Base-by-base conservation (phyloP, 2,797 vertebrate species). In the Rhinophrynus dorsalis region DNA sequence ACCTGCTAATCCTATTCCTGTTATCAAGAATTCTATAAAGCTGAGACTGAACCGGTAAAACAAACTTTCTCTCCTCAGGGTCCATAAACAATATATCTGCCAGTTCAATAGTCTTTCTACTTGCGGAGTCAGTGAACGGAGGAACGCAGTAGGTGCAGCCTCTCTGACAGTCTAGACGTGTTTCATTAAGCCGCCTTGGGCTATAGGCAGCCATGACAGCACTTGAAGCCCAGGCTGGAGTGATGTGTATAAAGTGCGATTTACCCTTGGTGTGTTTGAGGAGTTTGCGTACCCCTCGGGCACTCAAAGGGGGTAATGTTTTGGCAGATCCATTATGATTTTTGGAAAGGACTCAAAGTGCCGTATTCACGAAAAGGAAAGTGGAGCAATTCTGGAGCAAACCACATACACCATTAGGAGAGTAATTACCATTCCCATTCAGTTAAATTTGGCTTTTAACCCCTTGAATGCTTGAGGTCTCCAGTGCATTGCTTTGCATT, bases 1-100 rank as follows among this genome's bases (percentile, higher is more conserved):
- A 74, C 89, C 90, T 62, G 80, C 84, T 79, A 90, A 89, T 81
- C 90, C 91, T 81, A 89, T 92, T 82, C 78, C 86, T 47, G 88
- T 89, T 83, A 88, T 91, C 82, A 95, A 92, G 88, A 92, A 88
- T 81, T 89, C 90, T 79, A 92, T 94, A 88, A 93, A 94, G 88
- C 89, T 95, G 83, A 91, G 89, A 79, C 86, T 92, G 79, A 89
- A 92, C 85, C 92, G 92, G 88, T 96, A 92, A 88, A 89, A 86
- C 75, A 68, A 76, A 86, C 86, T 86, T n/a, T n/a, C n/a, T 33
- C 56, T 33, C 70, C 90, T 89, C 90, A 89, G 90, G 89, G 89
- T 89, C 89, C 90, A 89, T 88, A 86, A 83, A 86, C 85, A 87
- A 40, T 58, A 75, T 89, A 85, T 88, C 88, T 86, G 87, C 88